These are phyloP conservation scores for Tragelaphus strepsiceros DNA, from an alignment of 2,113 vertebrate genomes.

Conservation along the genomic window DNA sequence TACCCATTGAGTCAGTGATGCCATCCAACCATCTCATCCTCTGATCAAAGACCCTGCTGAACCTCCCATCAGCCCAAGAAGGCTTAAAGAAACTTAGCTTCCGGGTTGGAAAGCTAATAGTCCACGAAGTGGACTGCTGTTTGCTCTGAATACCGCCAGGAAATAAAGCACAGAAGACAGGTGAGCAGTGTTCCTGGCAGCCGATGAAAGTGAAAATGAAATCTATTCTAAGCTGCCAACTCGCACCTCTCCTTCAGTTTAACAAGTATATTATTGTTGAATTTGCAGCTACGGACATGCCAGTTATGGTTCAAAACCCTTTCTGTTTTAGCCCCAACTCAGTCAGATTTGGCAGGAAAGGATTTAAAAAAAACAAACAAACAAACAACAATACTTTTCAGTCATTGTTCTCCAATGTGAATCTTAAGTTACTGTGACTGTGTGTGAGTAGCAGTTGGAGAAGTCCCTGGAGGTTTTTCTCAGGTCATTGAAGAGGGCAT, in stretches of 20 bases:
- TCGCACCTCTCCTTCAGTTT: slow-evolving; percentile 52
- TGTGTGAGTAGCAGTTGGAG: not conserved
- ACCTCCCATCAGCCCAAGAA: not conserved
- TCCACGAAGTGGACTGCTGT: not conserved
- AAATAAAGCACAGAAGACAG: slow-evolving; percentile 32
- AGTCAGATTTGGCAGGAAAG: not conserved
- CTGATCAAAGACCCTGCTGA: not conserved
- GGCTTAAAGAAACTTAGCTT: not conserved
- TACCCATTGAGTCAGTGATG: not conserved
- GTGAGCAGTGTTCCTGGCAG: slow-evolving; percentile 21
- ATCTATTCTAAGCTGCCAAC: slow-evolving; percentile 58
- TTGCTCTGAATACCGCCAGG: slow-evolving; percentile 21
- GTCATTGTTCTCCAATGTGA: not conserved
- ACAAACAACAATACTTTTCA: not conserved
- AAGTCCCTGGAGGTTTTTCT: not conserved
- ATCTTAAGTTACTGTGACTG: not conserved
- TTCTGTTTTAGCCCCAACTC: not conserved
- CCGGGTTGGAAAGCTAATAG: accelerated
- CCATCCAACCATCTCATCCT: not conserved
- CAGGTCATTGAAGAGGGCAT: not conserved
- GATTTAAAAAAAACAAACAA: not conserved
- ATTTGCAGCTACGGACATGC: slow-evolving; percentile 12
- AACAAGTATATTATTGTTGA: slow-evolving; percentile 53
- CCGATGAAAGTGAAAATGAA: slow-evolving; percentile 56
- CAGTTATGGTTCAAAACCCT: slow-evolving; percentile 41